Base-by-base conservation (phyloP, 2,888 invertebrate species). In the Pterostichus niger region DNA sequence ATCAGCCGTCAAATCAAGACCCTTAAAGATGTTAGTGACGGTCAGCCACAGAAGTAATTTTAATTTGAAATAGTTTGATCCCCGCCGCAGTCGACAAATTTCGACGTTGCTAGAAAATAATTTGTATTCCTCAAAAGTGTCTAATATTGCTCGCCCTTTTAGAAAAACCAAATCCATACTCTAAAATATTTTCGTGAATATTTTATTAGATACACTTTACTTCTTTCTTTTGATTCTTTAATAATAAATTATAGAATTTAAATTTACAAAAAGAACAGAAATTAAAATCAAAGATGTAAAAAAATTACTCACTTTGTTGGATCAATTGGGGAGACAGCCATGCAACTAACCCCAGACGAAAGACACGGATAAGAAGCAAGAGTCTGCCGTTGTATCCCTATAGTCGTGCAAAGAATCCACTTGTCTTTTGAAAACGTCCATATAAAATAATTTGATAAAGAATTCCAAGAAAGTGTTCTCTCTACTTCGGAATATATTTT, bases 261-360 rank as follows among this genome's bases (percentile, higher is more conserved):
- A 46, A 46, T 2, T 46, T 2, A 2, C 4, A 46, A 46, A 46
- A 46, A 46, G 79, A 86, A 86, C n/a, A 49, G 49, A 35, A 86
- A 84, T 52, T 87, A 6, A 64, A 46, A 15, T n/a, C 49, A 1
- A 6, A 52, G n/a, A 2, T 13, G 15, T 56, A 17, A 56, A 24
- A 7, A 56, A 11, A 71, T 46, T 17, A 90, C 90, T 90, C 88
- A 93, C 93, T 91, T 92, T 87, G 91, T 92, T 79, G 95, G 94
- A 89, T 96, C 95, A 83, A 95, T 90, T 0, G 94, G 94, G 82
- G 95, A 95, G 6, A 92, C 88, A 52, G 92, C 91, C 33, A 95
- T 88, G 44, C 91, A 92, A 86, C 94, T 94, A 1, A 95, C 88
- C 87, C 90, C 93, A 10, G 95, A 95, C 5, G 94, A 94, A 84